A percentile compares a stretch with the other conserved stretches of the same genome.
These are phyloP conservation scores for Eueremaeus valkanovi DNA, from an alignment of 2,888 invertebrate genomes.

Conservation along the genomic window DNA sequence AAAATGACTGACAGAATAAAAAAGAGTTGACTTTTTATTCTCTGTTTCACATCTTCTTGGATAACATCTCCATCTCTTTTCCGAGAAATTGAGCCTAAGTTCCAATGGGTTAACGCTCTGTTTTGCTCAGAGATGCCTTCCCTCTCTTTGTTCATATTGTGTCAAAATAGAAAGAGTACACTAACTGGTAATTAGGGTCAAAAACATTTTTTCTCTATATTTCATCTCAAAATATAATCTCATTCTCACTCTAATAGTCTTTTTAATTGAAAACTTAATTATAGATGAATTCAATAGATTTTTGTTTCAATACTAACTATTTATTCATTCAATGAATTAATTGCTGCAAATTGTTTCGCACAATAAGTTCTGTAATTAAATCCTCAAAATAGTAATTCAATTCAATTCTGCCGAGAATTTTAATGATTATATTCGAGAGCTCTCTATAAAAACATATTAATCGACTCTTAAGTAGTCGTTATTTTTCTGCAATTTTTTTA, in stretches of 20 bases:
- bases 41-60: neutral
- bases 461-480: no score
- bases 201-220: neutral
- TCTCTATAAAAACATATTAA: no score
- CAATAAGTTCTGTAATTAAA: no score
- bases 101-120: neutral
- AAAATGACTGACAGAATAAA: neutral
- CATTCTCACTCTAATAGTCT: conserved; percentile 40
- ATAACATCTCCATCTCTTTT: neutral
- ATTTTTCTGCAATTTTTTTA: no score
- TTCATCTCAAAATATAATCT: neutral
- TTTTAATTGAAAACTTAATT: no score
- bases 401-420: no score
- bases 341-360: no score
- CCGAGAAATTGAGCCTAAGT: neutral
- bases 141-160: neutral
- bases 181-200: neutral
- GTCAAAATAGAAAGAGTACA: neutral
- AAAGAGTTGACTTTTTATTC: neutral
- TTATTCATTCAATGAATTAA: no score
- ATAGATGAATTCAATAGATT: no score
- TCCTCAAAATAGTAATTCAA: no score
- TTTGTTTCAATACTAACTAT: no score
- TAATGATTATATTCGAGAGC: no score
- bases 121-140: neutral